Evolutionary conservation across 2,888 invertebrate genomes (phyloP), one percentile per base, ranked within the genome.

Genomic region (Chirona hameri): DNA sequence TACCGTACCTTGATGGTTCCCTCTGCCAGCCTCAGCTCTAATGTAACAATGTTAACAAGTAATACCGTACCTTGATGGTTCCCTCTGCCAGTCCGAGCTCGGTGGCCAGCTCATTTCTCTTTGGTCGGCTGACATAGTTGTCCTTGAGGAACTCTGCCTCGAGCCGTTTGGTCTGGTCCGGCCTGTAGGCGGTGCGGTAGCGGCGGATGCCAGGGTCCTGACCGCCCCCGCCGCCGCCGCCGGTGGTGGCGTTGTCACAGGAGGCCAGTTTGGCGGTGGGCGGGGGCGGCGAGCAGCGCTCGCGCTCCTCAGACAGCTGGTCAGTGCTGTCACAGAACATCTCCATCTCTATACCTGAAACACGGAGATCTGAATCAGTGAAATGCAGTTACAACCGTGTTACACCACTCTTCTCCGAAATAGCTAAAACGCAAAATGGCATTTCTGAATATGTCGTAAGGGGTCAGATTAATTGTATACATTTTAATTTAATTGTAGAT

Each of bases 121-220:
- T 72, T 5, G 85, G 85, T 24, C 85, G 81, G 81, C 84, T 85
- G 29, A 85, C 84, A 81, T 85, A 85, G 60, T 85, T 85, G 82
- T 85, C 85, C 27, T 84, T 81, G 48, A 83, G 60, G 82, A 85
- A 85, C 81, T 85, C 85, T 21, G 83, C 48, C 76, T 85, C 85
- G 21, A 85, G 83, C 5, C 84, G 82, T 0, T 83, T 57, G 65
- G 84, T 84, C 81, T 85, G 85, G 31, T 85, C 85, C 27, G 84
- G 82, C 9, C 83, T 84, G 81, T 84, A 85, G 69, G 85, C 85
- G 15, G 85, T 85, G 46, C 85, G 81, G 82, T 85, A 85, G 82
- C 85, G 82, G 52, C 83, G 48, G 18, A 84, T 80, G 80, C 55
- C 55, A 7, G 80, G 52, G 29, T 80, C 80, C 18, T 31, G 52